These are phyloP conservation scores for Chloroclysta siterata DNA, from an alignment of 2,888 invertebrate genomes.

Conservation along the genomic window DNA sequence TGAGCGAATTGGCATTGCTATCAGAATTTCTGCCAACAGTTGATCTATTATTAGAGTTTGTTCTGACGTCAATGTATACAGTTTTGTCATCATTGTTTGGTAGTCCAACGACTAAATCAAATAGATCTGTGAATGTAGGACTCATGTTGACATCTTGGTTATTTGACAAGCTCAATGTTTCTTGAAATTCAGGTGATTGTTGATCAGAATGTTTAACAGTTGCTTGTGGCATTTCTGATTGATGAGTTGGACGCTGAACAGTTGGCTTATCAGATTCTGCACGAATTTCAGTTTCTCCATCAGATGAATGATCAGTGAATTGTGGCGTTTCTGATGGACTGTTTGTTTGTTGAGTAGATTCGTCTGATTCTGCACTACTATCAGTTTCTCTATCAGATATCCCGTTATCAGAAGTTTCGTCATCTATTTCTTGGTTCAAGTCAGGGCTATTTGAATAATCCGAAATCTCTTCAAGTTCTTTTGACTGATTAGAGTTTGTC, in stretches of 20 bases:
- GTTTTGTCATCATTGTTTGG: neutral
- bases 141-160: neutral
- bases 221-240: too few species aligned
- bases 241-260: too few species aligned
- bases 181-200: neutral
- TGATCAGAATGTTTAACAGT: neutral
- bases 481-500: neutral
- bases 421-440: neutral
- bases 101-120: constrained; percentile 2
- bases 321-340: neutral
- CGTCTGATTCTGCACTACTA: neutral
- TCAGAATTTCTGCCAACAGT: neutral
- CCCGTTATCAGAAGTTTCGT: neutral
- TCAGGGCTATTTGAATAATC: neutral
- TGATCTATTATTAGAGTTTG: neutral
- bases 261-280: too few species aligned
- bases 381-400: neutral
- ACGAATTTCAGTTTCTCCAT: too few species aligned
- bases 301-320: neutral
- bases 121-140: constrained; percentile 6
- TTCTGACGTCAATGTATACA: neutral
- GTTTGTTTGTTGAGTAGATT: neutral
- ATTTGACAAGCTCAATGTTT: neutral
- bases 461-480: neutral
- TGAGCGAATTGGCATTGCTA: neutral